These are phyloP conservation scores for Ptilonorhynchus violaceus DNA, from an alignment of 2,113 vertebrate species.

Conservation along the genomic window DNA sequence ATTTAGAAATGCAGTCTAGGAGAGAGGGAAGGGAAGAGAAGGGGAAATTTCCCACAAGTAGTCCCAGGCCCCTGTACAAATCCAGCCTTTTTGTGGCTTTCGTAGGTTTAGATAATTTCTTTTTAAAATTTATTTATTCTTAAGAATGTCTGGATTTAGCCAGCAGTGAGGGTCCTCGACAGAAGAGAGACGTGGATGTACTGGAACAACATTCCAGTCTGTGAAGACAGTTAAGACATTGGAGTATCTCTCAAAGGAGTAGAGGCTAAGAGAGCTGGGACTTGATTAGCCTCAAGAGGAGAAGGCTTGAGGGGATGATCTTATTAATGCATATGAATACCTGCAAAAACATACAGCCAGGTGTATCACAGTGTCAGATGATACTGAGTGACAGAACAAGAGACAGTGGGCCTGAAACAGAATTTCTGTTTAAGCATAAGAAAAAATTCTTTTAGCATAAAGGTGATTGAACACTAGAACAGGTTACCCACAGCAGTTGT, in stretches of 20 bases:
- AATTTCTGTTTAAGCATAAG: background rate
- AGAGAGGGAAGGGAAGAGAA: background rate
- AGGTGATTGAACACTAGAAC: background rate
- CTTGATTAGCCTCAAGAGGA: background rate
- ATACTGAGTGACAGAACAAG: background rate
- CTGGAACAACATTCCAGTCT: background rate
- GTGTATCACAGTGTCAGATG: background rate
- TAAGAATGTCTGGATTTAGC: background rate
- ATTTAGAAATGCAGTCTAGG: background rate
- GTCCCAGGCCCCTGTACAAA: background rate
- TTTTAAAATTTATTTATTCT: background rate
- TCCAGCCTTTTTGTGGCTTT: background rate
- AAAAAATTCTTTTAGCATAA: background rate
- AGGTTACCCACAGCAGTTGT: background rate
- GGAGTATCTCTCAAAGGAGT: background rate
- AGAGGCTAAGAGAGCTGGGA: background rate
- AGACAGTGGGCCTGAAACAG: background rate
- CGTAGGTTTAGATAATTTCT: background rate
- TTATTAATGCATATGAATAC: fast-evolving
- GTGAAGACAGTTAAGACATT: background rate
- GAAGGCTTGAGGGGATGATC: background rate
- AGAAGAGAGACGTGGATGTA: background rate
- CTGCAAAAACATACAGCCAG: background rate
- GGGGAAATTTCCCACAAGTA: background rate
- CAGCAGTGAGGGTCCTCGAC: background rate